Base-by-base conservation (phyloP, 2,888 invertebrate species). In the Drosophila infuscata region DNA sequence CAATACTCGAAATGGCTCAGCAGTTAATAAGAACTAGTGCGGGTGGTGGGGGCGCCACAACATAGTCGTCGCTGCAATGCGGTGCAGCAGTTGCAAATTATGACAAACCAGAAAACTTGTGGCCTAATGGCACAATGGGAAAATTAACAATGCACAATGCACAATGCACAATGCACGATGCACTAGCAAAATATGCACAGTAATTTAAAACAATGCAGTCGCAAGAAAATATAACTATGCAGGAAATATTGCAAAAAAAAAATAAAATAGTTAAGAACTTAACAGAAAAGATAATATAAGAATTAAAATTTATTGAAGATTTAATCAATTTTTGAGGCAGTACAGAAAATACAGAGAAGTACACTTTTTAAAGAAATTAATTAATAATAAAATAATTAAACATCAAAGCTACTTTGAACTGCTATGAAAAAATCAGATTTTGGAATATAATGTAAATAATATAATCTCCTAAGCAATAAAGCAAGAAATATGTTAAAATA, bases 81-180 rank as follows among this genome's bases (percentile, higher is more conserved):
- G 69, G 66, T 81, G 83, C 81, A 84, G 77, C 86, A 88, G 75
- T 88, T 85, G 85, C 83, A 88, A 85, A 88, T 85, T 79, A 88
- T 85, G 88, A 84, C 82, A 87, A 83, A 87, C 43, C 52, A 52
- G 38, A 29, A 61, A 73, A 68, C 57, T 68, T 74, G 65, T 46
- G 35, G 32, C 30, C 36, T 32, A 30, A 0, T 52, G 65, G 65
- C 67, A 67, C 70, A 58, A 41, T 56, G 54, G 62, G 46, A 36
- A 59, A 30, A 48, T 49, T 63, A 64, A 57, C 33, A 64, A 35
- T 43, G 43, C 41, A 52, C 9, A 36, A 25, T 46, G 12, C 46
- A 53, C 54, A n/a, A n/a, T 43, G 43, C 41, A 52, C 9, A 32
- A 25, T 46, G 12, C 46, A 53, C 54, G n/a, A n/a, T 36, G 35